Evolutionary conservation across 2,888 invertebrate species (phyloP), one percentile per base, ranked within the genome.

Genomic region (Resseliella maxima): DNA sequence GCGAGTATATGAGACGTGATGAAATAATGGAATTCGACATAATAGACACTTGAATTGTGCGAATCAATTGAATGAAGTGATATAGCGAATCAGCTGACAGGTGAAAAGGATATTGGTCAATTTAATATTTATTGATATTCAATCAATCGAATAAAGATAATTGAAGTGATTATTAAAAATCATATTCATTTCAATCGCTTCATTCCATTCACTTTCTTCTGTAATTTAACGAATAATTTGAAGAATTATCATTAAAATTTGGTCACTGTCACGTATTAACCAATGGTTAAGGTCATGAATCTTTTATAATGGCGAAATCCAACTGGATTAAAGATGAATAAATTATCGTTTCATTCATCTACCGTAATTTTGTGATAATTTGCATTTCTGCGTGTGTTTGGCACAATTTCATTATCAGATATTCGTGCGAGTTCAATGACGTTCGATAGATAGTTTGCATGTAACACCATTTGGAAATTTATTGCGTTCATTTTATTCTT

Each of bases 281-380:
- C 59, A 59, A 59, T 24, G 59, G 59, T 24, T 59, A 59, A 59
- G 59, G 59, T 59, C 24, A 59, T 59, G 59, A n/a, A 24, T 59
- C 24, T 59, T 59, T 59, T 3, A 59, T 24, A n/a, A 18, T 50
- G 59, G n/a, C 3, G n/a, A 10, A 59, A 1, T 24, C n/a, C 24
- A 50, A n/a, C n/a, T 59, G 24, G 59, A n/a, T 3, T 24, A 6
- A n/a, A 24, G 24, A 0, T 24, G 24, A n/a, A 59, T 59, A 59
- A n/a, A 59, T 59, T 59, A 59, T 59, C 15, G 21, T 5, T 41
- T 18, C 46, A 6, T 18, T 50, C 46, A 15, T 6, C 18, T 50
- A n/a, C n/a, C 3, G 15, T 72, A 31, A 12, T 31, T 59, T 59
- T 27, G 31, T 35, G 15, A 35, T 72, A 5, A 72, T 72, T 72